Base-by-base conservation (phyloP, 2,797 vertebrate species). In the Spea hammondii region DNA sequence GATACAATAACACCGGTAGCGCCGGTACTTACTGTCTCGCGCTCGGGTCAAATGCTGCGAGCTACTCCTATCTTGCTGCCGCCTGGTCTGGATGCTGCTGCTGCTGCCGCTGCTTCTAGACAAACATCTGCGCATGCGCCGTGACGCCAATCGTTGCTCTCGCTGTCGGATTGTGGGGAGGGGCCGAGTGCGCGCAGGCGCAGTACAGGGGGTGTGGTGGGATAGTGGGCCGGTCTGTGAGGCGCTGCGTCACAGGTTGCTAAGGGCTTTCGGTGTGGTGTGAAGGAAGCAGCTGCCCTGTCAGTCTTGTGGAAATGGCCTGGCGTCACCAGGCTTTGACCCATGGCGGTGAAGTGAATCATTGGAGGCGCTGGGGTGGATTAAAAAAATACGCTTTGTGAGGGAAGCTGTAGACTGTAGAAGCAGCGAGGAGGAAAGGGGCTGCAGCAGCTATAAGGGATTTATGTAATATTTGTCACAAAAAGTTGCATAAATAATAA, bases 261-360 rank as follows among this genome's bases (percentile, higher is more conserved):
- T 67, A 80, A 70, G 79, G 79, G 54, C 8, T 59, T 14, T 6
- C 44, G 17, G 49, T 11, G 50, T 11, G 67, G 74, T 70, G 50
- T 17, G 73, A 60, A 72, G 73, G 73, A 75, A 66, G 79, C 79
- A 69, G 77, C 77, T 73, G 71, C n/a, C 54, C 71, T 79, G 64
- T 74, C 77, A 79, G 46, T 72, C 69, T 49, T 12, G 7, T 62
- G 51, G 64, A 62, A 14, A 62, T 6, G 6, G 3, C 59, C 5
- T 4, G n/a, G 14, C 32, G 59, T 62, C 59, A 14, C n/a, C n/a
- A 32, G 32, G 8, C 32, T 9, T 3, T 12, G n/a, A 5, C 60
- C 60, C n/a, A 6, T 64, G 60, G 6, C 55, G 5, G 59, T 62
- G 59, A 59, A 17, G n/a, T 62, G n/a, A 14, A 17, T 6, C 9